Evolutionary conservation across 2,113 vertebrate species (phyloP).

Genomic region (Orycteropus afer): DNA sequence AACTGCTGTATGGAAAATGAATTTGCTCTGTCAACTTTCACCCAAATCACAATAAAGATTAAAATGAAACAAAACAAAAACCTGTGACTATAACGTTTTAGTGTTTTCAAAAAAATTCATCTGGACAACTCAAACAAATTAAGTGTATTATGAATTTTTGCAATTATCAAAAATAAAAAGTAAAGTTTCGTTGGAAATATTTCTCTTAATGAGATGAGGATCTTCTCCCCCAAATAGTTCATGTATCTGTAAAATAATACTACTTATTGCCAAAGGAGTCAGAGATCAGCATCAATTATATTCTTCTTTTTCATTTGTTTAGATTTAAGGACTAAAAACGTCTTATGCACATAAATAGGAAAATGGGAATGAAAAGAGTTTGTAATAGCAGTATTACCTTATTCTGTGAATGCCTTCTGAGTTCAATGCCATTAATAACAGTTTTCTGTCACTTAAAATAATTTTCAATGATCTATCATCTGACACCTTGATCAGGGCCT

Average conservation of each 20-base stretch:
- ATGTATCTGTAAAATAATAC: neutral
- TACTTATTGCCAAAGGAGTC: neutral
- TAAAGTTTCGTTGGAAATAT: neutral
- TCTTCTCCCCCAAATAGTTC: neutral
- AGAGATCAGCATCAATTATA: neutral
- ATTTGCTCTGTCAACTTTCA: too few relatives aligned
- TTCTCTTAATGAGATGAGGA: neutral
- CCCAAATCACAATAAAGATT: too few relatives aligned
- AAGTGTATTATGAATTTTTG: neutral
- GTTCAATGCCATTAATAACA: neutral
- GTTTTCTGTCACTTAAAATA: neutral
- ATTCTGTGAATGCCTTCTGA: neutral
- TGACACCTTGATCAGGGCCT: neutral
- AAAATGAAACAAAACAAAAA: too few relatives aligned
- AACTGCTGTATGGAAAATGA: too few relatives aligned
- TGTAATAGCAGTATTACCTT: neutral
- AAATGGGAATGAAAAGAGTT: neutral
- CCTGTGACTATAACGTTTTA: neutral
- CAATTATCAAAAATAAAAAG: neutral
- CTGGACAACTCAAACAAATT: conserved; percentile 16
- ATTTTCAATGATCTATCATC: neutral
- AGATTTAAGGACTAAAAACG: conserved; percentile 14
- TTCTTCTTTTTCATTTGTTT: neutral
- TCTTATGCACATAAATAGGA: neutral
- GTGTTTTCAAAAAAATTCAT: neutral